These are phyloP conservation scores for Scomber scombrus DNA, from an alignment of 2,113 vertebrate genomes.

Conservation along the genomic window DNA sequence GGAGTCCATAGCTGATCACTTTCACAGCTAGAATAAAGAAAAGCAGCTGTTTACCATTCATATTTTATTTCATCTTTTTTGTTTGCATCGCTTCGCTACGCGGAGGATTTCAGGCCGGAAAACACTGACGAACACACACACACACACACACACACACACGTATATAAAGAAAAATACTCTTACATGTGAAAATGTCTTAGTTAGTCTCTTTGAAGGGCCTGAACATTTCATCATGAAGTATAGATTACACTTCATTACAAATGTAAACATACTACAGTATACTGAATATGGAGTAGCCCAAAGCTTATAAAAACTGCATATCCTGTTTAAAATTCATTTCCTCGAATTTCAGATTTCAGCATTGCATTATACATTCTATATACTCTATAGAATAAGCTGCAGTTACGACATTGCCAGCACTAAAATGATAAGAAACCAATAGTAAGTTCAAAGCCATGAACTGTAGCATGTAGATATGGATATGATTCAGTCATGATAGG, in stretches of 20 bases:
- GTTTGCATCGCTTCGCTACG: slow-evolving; percentile 52
- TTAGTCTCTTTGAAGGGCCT: slow-evolving; percentile 27
- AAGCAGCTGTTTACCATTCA: slow-evolving; percentile 55
- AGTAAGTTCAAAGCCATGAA: background rate
- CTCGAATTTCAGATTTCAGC: background rate
- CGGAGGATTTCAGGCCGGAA: slow-evolving; percentile 36
- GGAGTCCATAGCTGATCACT: slow-evolving; percentile 61
- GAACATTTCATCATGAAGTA: slow-evolving; percentile 3
- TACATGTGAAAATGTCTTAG: slow-evolving; percentile 26
- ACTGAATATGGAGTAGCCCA: background rate
- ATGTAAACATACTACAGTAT: background rate
- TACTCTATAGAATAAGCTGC: background rate
- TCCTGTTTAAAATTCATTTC: background rate
- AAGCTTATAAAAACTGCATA: background rate
- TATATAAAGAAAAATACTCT: background rate
- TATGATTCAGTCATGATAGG: background rate
- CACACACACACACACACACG: background rate
- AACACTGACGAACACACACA: slow-evolving; percentile 8
- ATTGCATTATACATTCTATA: background rate
- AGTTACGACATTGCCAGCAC: background rate
- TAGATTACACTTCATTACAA: background rate
- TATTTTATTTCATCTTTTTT: slow-evolving; percentile 46
- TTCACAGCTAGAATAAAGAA: slow-evolving; percentile 57
- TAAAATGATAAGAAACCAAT: background rate
- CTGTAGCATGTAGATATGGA: background rate